A percentile compares a stretch with the other conserved stretches of the same genome.
Conservation (phyloP, 2,113 vertebrate species). For the Coptodon rendalli region DNA sequence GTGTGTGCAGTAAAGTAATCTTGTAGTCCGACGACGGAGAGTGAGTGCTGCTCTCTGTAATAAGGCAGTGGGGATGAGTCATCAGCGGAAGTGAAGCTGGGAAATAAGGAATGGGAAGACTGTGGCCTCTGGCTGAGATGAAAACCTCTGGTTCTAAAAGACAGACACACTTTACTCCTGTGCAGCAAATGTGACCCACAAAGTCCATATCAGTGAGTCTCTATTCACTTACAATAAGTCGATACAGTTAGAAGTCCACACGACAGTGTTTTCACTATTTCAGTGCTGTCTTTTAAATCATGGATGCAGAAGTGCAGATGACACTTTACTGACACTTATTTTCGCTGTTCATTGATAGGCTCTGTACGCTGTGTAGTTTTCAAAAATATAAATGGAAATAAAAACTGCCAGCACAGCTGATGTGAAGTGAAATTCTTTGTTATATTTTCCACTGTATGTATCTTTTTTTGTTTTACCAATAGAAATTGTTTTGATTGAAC, state of each 20-base stretch:
- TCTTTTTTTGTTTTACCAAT: not conserved
- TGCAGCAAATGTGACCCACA: slow-evolving; percentile 38
- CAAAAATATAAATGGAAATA: not conserved
- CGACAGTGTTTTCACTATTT: not conserved
- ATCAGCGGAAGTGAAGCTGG: slow-evolving; percentile 63
- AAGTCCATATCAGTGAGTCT: slow-evolving; percentile 7
- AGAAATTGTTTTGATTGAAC: not conserved
- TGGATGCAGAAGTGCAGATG: not conserved
- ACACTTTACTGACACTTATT: not conserved
- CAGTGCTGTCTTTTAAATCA: not conserved
- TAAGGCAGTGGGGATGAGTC: slow-evolving; percentile 81
- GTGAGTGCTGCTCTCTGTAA: slow-evolving; percentile 75
- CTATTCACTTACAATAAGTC: slow-evolving; percentile 3
- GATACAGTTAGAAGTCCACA: not conserved
- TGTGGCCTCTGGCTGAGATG: slow-evolving; percentile 75
- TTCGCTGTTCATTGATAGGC: not conserved
- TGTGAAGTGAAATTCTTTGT: not conserved
- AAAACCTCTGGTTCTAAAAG: slow-evolving; percentile 76
- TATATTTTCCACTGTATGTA: not conserved
- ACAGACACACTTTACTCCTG: slow-evolving; percentile 46
- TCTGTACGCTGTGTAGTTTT: not conserved
- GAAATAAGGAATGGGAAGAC: slow-evolving; percentile 62
- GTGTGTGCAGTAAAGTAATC: slow-evolving; percentile 73
- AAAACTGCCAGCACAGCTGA: not conserved
- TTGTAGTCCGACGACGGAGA: slow-evolving; percentile 61